Evolutionary conservation across 37 sponge, comb jelly and placozoan species (phyloP), one percentile per base, ranked within the genome.

Genomic region (Geodia barretti): DNA sequence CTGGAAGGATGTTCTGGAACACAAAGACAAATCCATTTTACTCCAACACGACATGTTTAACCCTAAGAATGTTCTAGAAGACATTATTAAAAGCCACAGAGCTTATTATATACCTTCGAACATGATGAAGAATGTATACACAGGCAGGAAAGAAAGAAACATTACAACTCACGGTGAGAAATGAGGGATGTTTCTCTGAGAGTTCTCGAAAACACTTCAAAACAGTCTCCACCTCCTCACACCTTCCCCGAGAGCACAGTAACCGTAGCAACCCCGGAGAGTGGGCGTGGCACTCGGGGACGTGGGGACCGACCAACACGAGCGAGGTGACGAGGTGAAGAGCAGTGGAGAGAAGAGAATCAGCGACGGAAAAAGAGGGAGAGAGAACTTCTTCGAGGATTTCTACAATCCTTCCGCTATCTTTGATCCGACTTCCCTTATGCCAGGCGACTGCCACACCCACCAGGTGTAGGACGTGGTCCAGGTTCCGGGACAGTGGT

Each of bases 371-470:
- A 63, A 63, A 4, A 63, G 5, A 8, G 28, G 28, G 29, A 63
- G 28, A n/a, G n/a, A n/a, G n/a, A n/a, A n/a, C n/a, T n/a, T n/a
- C n/a, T n/a, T n/a, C n/a, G n/a, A n/a, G n/a, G n/a, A n/a, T n/a
- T 78, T 82, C 41, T 37, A 70, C 33, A 23, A 88, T 66, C 31
- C 33, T n/a, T 31, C 67, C 4, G 5, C 26, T 60, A 40, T 62
- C 54, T 1, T 63, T 41, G 30, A 83, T 72, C 33, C 86, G 62
- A 33, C 69, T 70, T 5, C 94, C 94, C 3, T 66, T 79, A 70
- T 84, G 86, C 91, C 94, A 94, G 28, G 88, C 83, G 24, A 87
- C 83, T 78, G 85, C 43, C 39, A 87, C 60, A 7, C 90, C 90
- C 20, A 87, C 28, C 2, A 94, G 80, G 59, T 89, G 94, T 4